Conservation (phyloP, 2,888 invertebrate species). For the Cyclophora punctaria region DNA sequence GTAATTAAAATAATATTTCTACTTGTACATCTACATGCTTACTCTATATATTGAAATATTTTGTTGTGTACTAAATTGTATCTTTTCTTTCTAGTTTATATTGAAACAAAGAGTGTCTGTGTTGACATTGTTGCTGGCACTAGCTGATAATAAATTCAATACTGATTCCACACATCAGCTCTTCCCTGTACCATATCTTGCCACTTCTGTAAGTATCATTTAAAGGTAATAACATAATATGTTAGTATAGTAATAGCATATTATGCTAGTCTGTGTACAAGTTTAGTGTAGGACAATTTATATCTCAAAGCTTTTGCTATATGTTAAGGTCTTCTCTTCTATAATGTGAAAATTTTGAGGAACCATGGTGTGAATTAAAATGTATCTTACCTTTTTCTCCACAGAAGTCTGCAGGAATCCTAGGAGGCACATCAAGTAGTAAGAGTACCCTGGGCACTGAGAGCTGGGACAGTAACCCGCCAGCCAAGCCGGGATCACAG, state of each 20-base stretch:
- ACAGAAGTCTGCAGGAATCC: conserved; percentile 43
- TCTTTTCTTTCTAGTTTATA: conserved; percentile 62
- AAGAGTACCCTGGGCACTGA: conserved; percentile 56
- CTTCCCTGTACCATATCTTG: conserved; percentile 55
- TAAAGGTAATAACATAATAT: no score
- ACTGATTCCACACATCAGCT: conserved; percentile 55
- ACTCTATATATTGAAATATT: neutral
- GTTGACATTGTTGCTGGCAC: conserved; percentile 63
- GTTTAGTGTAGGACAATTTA: no score
- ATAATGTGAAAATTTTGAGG: no score
- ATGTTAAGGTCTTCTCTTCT: no score
- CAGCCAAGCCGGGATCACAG: conserved; percentile 45
- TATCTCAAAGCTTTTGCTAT: no score
- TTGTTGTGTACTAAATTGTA: neutral
- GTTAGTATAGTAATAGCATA: no score
- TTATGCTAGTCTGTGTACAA: no score
- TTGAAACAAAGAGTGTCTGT: conserved; percentile 77
- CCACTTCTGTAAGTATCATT: conserved; percentile 37
- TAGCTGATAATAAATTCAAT: conserved; percentile 49
- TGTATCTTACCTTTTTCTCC: conserved; percentile 4
- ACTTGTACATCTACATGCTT: neutral
- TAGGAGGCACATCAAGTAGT: conserved; percentile 46
- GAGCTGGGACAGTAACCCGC: conserved; percentile 45
- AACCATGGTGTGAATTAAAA: neutral
- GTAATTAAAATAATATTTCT: neutral